Percentiles rank a stretch among this genome's conserved stretches.
Evolutionary conservation across 2,888 invertebrate genomes (phyloP).

Genomic region (Hecatera dysodea): DNA sequence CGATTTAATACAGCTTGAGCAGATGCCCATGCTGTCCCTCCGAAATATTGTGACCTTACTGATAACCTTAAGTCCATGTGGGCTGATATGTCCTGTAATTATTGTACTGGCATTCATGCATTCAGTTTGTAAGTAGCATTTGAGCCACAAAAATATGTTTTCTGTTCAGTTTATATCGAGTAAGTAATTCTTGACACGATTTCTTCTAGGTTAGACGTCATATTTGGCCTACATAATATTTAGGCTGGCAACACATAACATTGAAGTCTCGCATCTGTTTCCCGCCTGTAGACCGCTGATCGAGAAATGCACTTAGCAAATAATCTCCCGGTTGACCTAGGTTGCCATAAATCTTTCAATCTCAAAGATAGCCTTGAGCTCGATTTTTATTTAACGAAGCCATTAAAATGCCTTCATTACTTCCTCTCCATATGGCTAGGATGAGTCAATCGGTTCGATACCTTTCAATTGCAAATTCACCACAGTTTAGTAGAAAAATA

Average conservation of each 20-base stretch:
- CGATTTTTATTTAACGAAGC: conserved; percentile 75
- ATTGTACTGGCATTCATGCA: neutral
- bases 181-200: conserved; percentile 52
- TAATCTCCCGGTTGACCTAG: conserved; percentile 75
- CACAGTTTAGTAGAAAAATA: conserved; percentile 1
- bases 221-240: conserved; percentile 49
- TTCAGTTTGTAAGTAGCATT: neutral
- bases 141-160: neutral
- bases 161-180: neutral
- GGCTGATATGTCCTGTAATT: neutral
- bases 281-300: conserved; percentile 60
- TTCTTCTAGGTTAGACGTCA: conserved; percentile 51
- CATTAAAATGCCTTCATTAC: conserved; percentile 82
- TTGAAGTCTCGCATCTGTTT: conserved; percentile 70
- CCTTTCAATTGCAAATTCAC: conserved; percentile 34
- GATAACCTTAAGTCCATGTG: too few relatives aligned
- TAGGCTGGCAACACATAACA: conserved; percentile 49
- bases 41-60: too few relatives aligned
- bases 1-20: too few relatives aligned
- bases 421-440: conserved; percentile 77
- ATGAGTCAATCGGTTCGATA: conserved; percentile 73
- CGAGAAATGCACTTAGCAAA: conserved; percentile 73
- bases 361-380: conserved; percentile 79
- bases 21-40: too few relatives aligned
- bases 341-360: conserved; percentile 72